Percentiles rank a stretch among this genome's conserved stretches.
Evolutionary conservation across 2,888 invertebrate genomes (phyloP).

Genomic region (Chouioia cunea): DNA sequence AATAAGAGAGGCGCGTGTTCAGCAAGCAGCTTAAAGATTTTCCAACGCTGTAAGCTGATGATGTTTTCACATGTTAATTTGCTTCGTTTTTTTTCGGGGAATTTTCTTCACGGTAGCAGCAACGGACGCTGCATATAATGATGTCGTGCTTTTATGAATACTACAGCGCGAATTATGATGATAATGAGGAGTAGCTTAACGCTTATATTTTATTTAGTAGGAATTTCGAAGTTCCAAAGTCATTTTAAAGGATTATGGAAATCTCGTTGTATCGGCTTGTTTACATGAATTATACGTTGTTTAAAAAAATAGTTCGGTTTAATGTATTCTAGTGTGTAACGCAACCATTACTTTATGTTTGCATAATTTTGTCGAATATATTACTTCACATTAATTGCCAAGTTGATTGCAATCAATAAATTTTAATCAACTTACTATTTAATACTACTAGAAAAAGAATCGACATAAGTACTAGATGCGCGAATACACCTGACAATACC

Average conservation of each 20-base stretch:
- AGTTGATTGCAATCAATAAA: too few species aligned
- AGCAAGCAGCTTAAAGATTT: constrained; percentile 37
- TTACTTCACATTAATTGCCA: too few species aligned
- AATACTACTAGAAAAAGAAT: too few species aligned
- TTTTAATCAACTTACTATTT: too few species aligned
- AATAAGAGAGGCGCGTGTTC: constrained; percentile 27
- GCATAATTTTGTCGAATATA: too few species aligned
- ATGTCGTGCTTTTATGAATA: constrained; percentile 5
- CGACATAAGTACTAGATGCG: too few species aligned
- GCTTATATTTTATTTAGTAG: not conserved
- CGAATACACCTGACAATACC: too few species aligned
- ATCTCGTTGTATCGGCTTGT: constrained; percentile 7
- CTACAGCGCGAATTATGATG: constrained; percentile 29
- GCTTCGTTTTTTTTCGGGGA: not conserved
- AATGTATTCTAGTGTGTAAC: too few species aligned
- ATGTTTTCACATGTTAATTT: constrained; percentile 32
- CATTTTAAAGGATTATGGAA: not conserved
- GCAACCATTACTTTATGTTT: too few species aligned
- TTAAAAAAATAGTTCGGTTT: too few species aligned
- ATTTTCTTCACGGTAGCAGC: constrained; percentile 6
- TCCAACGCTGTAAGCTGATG: not conserved
- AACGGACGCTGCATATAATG: not conserved
- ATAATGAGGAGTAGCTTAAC: not conserved
- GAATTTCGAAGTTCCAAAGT: not conserved
- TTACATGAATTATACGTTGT: not conserved